Evolutionary conservation across 2,113 vertebrate genomes (phyloP).

Genomic region (Dryoscopus gambensis): DNA sequence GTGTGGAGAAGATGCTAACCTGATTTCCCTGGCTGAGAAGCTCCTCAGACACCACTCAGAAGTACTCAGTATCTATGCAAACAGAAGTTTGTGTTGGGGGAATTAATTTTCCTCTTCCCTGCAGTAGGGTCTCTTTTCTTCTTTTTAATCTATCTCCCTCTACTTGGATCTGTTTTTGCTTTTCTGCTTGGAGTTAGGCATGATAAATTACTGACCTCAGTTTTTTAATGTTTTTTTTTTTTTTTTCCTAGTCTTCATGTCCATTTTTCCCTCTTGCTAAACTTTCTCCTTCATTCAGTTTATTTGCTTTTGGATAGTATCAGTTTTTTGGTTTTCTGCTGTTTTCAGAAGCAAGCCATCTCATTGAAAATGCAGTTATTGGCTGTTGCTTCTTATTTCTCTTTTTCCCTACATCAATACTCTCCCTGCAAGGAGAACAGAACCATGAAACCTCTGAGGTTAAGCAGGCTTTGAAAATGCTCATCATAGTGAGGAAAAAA

Average conservation of each 20-base stretch:
- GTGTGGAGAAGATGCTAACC: background rate
- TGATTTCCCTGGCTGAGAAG: background rate
- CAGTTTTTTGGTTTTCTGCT: constrained; percentile 36
- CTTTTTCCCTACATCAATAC: constrained; percentile 44
- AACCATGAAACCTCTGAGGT: constrained; percentile 45
- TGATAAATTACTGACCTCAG: constrained; percentile 45
- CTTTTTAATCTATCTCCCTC: background rate
- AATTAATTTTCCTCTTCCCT: background rate
- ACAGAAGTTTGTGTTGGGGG: background rate
- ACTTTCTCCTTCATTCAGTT: constrained; percentile 10
- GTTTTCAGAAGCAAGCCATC: constrained; percentile 27
- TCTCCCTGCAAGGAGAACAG: constrained; percentile 25
- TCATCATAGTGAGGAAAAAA: background rate
- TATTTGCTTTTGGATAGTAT: constrained; percentile 36
- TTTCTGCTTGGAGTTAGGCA: background rate
- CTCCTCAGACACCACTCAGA: background rate
- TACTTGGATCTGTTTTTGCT: background rate
- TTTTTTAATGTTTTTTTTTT: background rate
- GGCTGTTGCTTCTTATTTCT: constrained; percentile 35
- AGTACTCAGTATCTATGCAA: background rate
- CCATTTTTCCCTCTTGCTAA: constrained; percentile 5
- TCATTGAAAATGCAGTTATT: constrained; percentile 54
- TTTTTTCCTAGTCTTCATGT: background rate
- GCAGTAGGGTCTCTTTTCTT: background rate
- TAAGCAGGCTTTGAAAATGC: constrained; percentile 49